Evolutionary conservation across 2,797 vertebrate species (phyloP).

Genomic region (Remorina albescens): DNA sequence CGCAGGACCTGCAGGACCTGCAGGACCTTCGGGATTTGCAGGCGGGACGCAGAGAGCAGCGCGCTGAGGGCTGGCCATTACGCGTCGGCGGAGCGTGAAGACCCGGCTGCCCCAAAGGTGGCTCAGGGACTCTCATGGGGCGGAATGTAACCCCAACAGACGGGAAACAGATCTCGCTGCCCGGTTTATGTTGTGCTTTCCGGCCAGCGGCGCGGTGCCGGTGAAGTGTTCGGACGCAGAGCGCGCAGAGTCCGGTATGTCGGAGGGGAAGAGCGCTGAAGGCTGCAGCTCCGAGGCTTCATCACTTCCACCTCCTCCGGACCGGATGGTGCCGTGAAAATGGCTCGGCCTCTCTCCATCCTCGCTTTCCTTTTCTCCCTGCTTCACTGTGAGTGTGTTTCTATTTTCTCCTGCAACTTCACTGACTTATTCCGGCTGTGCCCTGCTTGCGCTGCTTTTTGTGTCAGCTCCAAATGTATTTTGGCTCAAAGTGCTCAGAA

Average conservation of each 20-base stretch:
- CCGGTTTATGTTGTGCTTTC: neutral
- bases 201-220: slow-evolving; percentile 11
- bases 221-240: slow-evolving; percentile 30
- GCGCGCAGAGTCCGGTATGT: slow-evolving; percentile 54
- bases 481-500: neutral
- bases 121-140: neutral
- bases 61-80: slow-evolving; percentile 31
- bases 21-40: too few relatives aligned
- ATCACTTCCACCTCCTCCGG: slow-evolving; percentile 37
- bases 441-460: neutral
- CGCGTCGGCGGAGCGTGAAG: slow-evolving; percentile 23
- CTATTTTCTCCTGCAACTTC: slow-evolving; percentile 4
- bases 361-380: slow-evolving; percentile 75
- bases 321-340: slow-evolving; percentile 73
- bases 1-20: slow-evolving; percentile 23
- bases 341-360: slow-evolving; percentile 76
- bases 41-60: slow-evolving; percentile 19
- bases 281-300: slow-evolving; percentile 55
- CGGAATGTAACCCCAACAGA: neutral
- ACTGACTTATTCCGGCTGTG: neutral
- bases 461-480: neutral
- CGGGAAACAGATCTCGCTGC: neutral
- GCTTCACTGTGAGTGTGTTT: slow-evolving; percentile 79
- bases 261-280: slow-evolving; percentile 47
- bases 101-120: neutral